Evolutionary conservation across 2,113 vertebrate species (phyloP), one percentile per base, ranked within the genome.

Genomic region (Cheirogaleus medius): DNA sequence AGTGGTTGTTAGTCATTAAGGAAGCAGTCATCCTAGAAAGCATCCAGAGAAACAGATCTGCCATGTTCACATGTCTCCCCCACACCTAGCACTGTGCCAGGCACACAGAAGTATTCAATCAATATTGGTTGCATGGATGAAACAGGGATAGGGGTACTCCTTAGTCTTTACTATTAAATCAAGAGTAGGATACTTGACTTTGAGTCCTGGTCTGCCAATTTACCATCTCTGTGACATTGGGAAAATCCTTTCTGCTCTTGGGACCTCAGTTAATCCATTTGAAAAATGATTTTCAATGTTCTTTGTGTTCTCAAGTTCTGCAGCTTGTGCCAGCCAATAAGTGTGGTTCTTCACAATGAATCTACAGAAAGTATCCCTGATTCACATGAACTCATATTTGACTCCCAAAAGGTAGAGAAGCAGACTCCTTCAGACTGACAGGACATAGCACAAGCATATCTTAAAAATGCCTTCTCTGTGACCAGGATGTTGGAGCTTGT

Each of bases 321-420:
- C 3, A 83, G 37, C 21, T 93, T 89, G 21, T 68, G 63, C 20
- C 44, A 9, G 63, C 20, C 44, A 9, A 20, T 86, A 90, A 47
- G 13, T 64, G 11, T 82, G 47, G 37, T 44, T 84, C 74, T 95
- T 92, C 60, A 90, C 68, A 76, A 27, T 60, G 8, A 37, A 78
- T 52, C 37, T 56, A 20, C 15, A 56, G 34, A 66, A 93, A 87
- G 9, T 25, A 25, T 80, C 29, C 15, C 21, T 44, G 34, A 95
- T 87, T 96, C 54, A 78, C 56, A 91, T 80, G 54, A 73, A 66
- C 49, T 96, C 25, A 39, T 42, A 69, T 69, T 60, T 95, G 69
- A 87, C 15, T 23, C 58, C 86, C 83, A 23, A 63, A 56, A n/a
- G 11, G 25, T n/a, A 66, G 39, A 96, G 49, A 17, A 95, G 18